Percentiles rank a stretch among this genome's conserved stretches.
Evolutionary conservation across 2,888 invertebrate species (phyloP).

Genomic region (Autographa pulchrina): DNA sequence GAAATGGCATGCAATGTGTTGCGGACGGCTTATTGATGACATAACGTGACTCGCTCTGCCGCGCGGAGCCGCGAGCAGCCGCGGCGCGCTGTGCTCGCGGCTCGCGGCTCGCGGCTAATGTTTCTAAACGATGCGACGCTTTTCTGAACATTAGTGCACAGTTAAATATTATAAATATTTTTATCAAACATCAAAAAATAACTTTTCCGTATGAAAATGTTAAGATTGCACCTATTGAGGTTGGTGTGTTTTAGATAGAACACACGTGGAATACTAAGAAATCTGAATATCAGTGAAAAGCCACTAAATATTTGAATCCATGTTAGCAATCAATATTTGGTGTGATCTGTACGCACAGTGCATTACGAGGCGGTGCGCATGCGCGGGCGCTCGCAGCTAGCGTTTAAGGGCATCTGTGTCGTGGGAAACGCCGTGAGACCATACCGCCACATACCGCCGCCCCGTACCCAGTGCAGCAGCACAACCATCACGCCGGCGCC

Average conservation of each 20-base stretch:
- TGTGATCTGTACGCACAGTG: conserved; percentile 49
- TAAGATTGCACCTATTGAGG: not conserved
- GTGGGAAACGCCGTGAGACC: conserved; percentile 78
- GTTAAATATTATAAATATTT: not conserved
- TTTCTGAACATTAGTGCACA: not conserved
- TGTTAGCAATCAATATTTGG: conserved; percentile 32
- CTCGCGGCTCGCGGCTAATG: not conserved
- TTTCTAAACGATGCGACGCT: not conserved
- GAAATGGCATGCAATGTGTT: conserved; percentile 13
- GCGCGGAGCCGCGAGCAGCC: not conserved
- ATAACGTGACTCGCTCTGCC: not conserved
- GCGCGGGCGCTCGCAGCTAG: conserved; percentile 60
- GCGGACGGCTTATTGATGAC: not conserved
- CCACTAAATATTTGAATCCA: conserved; percentile 1
- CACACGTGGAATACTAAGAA: not conserved
- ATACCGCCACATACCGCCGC: conserved; percentile 58
- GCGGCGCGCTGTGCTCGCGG: not conserved
- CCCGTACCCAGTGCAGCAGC: conserved; percentile 21
- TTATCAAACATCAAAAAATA: not conserved
- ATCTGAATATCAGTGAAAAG: not conserved
- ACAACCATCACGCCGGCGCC: not conserved
- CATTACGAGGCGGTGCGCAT: conserved; percentile 37
- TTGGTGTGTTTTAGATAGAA: not conserved
- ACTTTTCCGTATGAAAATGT: too few species aligned
- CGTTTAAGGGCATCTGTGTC: conserved; percentile 83